Base-by-base conservation (phyloP, 1,140 invertebrate genomes). In the Neotoxoptera formosana region DNA sequence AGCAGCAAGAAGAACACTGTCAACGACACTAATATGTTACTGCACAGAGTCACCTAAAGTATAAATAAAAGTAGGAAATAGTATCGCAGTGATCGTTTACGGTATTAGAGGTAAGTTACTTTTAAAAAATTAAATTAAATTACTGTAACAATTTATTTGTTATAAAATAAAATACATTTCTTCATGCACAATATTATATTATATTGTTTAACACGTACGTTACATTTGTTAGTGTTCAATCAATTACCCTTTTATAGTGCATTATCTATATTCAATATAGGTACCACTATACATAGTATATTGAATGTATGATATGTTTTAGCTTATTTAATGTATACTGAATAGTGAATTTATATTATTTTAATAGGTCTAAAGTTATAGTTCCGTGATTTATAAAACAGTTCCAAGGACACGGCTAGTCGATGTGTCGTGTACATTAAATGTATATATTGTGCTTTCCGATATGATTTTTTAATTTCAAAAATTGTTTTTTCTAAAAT, bases 1-100 rank as follows among this genome's bases (percentile, higher is more conserved):
- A 99, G 96, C 94, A 99, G 96, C 95, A 99, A 96, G 96, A 99
- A 99, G 96, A 99, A 99, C 95, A 99, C 99, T 95, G 99, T 99
- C 95, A 99, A 96, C 90, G 99, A 99, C 94, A 99, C 97, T 94
- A 99, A 97, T 96, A 99, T 99, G 94, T 98, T 99, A 95, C 99
- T 99, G 96, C 98, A 99, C 94, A 99, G 96, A 94, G 98, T 97
- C 95, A 97, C 96, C 97, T 97, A 48, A 88, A 51, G 30, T 76
- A 20, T 76, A 76, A n/a, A 76, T 60, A 30, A 76, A 76, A 20
- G 1, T 4, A 76, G 14, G 14, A 76, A 76, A n/a, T 76, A 7
- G 14, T n/a, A 76, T n/a, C 41, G 41, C 60, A 76, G 60, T n/a
- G 4, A 17, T 76, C 60, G 14, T n/a, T 67, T 51, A 20, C 17